These are phyloP conservation scores for Prinia subflava DNA, from an alignment of 2,113 vertebrate species.

Conservation along the genomic window DNA sequence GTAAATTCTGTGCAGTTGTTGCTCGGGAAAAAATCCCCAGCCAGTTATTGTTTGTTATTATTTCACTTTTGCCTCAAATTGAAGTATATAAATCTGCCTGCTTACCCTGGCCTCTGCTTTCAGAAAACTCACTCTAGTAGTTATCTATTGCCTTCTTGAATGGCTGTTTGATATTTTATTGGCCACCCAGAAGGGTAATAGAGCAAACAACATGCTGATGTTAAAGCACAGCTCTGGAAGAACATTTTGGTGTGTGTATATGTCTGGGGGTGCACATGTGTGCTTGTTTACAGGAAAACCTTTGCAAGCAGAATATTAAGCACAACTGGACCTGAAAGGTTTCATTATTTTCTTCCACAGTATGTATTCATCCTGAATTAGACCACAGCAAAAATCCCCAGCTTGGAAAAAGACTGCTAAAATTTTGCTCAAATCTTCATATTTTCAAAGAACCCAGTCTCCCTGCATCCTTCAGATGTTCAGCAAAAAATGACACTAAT, in stretches of 20 bases:
- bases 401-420: background rate
- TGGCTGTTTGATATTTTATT: constrained; percentile 19
- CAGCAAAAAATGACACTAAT: background rate
- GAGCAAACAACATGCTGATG: background rate
- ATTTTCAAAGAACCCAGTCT: background rate
- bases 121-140: background rate
- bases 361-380: background rate
- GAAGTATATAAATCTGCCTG: background rate
- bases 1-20: background rate
- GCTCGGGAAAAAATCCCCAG: background rate
- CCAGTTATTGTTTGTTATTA: background rate
- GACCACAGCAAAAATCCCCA: background rate
- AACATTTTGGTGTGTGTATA: background rate
- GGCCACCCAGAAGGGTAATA: constrained; percentile 37
- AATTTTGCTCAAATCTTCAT: background rate
- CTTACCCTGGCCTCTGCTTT: background rate
- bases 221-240: background rate
- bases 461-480: background rate
- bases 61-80: background rate
- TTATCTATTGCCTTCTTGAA: constrained; percentile 6
- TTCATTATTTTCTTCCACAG: background rate
- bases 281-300: background rate
- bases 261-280: background rate
- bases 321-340: background rate
- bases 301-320: background rate